A percentile compares a stretch with the other conserved stretches of the same genome.
These are phyloP conservation scores for Gambusia yucatana DNA, from an alignment of 2,797 vertebrate species.

Conservation along the genomic window DNA sequence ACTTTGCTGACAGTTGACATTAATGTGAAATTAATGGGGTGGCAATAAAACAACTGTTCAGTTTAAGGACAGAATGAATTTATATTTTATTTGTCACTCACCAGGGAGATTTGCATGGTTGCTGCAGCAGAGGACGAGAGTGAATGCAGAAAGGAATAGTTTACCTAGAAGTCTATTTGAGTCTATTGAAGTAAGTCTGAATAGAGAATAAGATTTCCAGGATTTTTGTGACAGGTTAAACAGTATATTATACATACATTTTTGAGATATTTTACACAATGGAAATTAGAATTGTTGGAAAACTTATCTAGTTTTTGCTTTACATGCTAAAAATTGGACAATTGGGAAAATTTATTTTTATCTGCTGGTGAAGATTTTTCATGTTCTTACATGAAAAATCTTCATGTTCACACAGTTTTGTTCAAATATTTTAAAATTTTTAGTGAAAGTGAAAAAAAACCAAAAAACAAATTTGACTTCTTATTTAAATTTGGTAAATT, in stretches of 20 bases:
- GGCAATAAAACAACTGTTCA: conserved; percentile 1
- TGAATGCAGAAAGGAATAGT: neutral
- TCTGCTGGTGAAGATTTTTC: neutral
- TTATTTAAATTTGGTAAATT: neutral
- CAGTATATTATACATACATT: neutral
- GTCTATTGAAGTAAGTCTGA: neutral
- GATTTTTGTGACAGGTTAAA: neutral
- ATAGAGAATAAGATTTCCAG: neutral
- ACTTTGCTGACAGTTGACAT: conserved; percentile 6
- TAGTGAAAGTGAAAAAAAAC: neutral
- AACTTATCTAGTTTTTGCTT: neutral
- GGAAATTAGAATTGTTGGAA: neutral
- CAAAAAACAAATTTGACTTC: neutral
- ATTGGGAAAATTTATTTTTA: neutral
- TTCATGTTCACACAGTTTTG: neutral
- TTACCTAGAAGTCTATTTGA: neutral
- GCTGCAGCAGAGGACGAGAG: neutral
- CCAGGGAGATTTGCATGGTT: neutral
- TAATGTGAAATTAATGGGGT: conserved; percentile 1
- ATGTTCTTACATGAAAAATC: no score
- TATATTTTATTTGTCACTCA: conserved; percentile 1
- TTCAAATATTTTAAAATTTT: neutral
- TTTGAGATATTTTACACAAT: neutral
- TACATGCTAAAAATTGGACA: neutral
- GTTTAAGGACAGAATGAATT: neutral